Base-by-base conservation (phyloP, 2,113 vertebrate species). In the Phyllostomus discolor region DNA sequence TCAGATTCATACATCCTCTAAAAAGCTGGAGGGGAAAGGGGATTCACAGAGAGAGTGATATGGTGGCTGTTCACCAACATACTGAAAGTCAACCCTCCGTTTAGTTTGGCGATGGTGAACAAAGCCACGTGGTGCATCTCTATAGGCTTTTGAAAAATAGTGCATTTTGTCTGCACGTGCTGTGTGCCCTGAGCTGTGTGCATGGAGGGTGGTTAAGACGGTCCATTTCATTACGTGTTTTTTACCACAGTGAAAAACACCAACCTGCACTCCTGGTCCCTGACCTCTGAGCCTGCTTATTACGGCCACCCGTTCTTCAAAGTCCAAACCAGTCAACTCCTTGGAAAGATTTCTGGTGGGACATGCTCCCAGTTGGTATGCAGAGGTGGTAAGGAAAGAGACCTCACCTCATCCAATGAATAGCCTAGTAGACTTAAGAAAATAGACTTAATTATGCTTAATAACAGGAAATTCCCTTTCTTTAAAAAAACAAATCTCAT, bases 381-480 rank as follows among this genome's bases (percentile, higher is more conserved):
- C 59, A 72, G 90, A 91, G 64, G 26, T 84, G 69, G 17, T 28
- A 3, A 20, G 14, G 91, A 79, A 33, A 86, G 67, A 89, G 90
- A 95, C 52, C 12, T 96, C 11, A 33, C 52, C 48, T 96, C 75
- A 62, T 57, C 8, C 38, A 78, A 2, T 75, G 83, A 83, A 10
- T 73, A 92, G 35, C n/a, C 48, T 83, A 10, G 75, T 62, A 76
- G 75, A 85, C 66, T 86, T 94, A 76, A 83, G 90, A 70, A 93
- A 93, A 96, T 85, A 76, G 83, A 5, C 66, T 84, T 95, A 92
- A 97, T 95, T 97, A 85, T 59, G 66, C 70, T 91, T 95, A 92
- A 94, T 92, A 95, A 66, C 1, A 26, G 80, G 94, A 95, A 95
- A 84, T 97, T 90, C 69, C 46, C 94, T 90, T 93, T 91, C 82